Evolutionary conservation across 2,888 invertebrate species (phyloP).

Genomic region (Dusona sp.): DNA sequence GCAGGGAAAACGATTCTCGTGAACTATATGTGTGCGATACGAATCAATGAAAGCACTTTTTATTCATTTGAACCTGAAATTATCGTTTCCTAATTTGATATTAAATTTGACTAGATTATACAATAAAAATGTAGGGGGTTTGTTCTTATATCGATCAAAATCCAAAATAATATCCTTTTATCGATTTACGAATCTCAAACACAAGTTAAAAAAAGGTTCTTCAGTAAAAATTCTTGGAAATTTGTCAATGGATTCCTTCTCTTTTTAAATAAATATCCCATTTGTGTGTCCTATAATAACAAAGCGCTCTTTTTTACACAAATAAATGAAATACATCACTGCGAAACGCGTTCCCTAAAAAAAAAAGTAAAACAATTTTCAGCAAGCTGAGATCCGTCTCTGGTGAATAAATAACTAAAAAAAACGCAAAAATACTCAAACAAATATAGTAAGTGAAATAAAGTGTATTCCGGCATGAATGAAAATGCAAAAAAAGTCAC

Average conservation of each 20-base stretch:
- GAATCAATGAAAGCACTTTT: neutral
- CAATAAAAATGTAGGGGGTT: too few species aligned
- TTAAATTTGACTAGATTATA: too few species aligned
- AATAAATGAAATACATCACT: neutral
- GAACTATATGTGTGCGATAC: neutral
- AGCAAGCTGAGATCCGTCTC: neutral
- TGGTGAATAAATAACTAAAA: neutral
- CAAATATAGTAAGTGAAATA: constrained; percentile 25
- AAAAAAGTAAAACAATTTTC: constrained; percentile 5
- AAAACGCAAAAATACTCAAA: constrained; percentile 39
- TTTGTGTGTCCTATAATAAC: neutral
- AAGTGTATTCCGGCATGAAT: constrained; percentile 49
- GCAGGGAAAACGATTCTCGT: neutral
- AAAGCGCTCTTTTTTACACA: neutral
- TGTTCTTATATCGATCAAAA: neutral
- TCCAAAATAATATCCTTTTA: neutral
- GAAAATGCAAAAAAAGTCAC: constrained; percentile 49
- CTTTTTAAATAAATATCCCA: neutral
- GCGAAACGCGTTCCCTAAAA: neutral
- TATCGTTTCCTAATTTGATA: neutral
- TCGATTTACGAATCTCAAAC: neutral
- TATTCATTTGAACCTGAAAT: neutral
- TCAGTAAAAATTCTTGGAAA: too few species aligned
- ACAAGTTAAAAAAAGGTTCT: neutral
- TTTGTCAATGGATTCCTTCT: too few species aligned